Conservation (phyloP, 2,888 invertebrate species). For the Chrysotoxum bicinctum region DNA sequence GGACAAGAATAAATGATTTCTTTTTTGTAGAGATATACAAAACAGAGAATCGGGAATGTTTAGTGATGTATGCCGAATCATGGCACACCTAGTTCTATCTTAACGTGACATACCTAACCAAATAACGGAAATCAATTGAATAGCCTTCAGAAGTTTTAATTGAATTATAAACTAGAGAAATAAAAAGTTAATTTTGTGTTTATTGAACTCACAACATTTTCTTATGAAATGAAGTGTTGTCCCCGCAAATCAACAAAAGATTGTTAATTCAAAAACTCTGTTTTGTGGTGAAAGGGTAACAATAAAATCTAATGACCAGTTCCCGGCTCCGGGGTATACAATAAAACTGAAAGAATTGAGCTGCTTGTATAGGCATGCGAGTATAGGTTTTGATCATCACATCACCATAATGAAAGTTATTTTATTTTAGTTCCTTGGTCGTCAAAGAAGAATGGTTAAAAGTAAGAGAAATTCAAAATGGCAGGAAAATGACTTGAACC, state of each 20-base stretch:
- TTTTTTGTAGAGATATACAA: not conserved
- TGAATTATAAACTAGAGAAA: not conserved
- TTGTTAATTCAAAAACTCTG: not conserved
- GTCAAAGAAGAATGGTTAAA: too few species aligned
- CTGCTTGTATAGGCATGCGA: too few species aligned
- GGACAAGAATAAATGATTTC: conserved; percentile 2
- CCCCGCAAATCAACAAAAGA: not conserved
- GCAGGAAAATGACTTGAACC: too few species aligned
- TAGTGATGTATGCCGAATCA: conserved; percentile 40
- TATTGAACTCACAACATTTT: not conserved
- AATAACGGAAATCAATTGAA: conserved; percentile 31
- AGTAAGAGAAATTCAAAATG: too few species aligned
- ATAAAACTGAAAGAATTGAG: too few species aligned
- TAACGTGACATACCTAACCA: conserved; percentile 4
- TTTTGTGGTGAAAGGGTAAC: not conserved
- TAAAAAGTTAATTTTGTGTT: not conserved
- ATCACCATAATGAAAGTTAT: too few species aligned
- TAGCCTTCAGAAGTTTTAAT: not conserved
- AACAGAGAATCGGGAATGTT: conserved; percentile 33
- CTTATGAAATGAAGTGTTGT: not conserved
- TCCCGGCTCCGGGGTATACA: too few species aligned
- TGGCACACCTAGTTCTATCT: conserved; percentile 32
- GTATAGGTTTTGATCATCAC: too few species aligned
- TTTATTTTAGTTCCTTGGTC: too few species aligned
- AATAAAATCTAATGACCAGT: not conserved